Conservation (phyloP, 1,140 invertebrate species). For the Microplitis mediator region DNA sequence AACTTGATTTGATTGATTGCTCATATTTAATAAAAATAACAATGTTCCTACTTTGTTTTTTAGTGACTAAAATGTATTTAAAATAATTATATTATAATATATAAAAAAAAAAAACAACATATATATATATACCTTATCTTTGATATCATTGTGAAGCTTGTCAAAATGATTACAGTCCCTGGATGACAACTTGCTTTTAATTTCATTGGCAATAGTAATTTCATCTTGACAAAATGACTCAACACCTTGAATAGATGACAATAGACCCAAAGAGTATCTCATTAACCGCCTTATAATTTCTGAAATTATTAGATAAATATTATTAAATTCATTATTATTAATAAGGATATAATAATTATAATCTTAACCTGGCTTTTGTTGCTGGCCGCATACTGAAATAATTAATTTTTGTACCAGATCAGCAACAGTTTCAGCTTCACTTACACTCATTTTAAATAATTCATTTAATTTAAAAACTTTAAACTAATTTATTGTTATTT, state of each 20-base stretch:
- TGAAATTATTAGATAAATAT: conserved; percentile 27
- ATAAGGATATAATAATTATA: conserved; percentile 14
- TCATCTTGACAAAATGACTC: conserved; percentile 56
- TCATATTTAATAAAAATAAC: conserved; percentile 50
- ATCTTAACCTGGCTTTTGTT: conserved; percentile 57
- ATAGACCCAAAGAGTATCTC: conserved; percentile 51
- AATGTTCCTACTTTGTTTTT: conserved; percentile 51
- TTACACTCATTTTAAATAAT: conserved; percentile 38
- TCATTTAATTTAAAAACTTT: background rate
- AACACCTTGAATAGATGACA: conserved; percentile 51
- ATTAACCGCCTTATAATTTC: conserved; percentile 49
- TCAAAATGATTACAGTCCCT: conserved; percentile 52
- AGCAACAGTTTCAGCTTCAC: conserved; percentile 52
- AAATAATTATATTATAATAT: too few species aligned
- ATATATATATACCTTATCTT: conserved; percentile 49
- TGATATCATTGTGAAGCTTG: conserved; percentile 55
- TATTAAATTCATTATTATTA: conserved; percentile 14
- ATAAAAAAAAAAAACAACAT: background rate
- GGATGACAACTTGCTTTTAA: conserved; percentile 51
- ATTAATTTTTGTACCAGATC: conserved; percentile 58
- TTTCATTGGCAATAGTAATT: conserved; percentile 46
- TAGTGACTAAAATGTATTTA: conserved; percentile 38
- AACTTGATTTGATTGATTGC: conserved; percentile 41
- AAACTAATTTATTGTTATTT: too few species aligned
- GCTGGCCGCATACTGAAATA: conserved; percentile 50